A percentile compares a stretch with the other conserved stretches of the same genome.
phyloP scores from a whole-genome alignment of 2,888 invertebrate genomes.

The Drosophila pseudotakahashii region DNA sequence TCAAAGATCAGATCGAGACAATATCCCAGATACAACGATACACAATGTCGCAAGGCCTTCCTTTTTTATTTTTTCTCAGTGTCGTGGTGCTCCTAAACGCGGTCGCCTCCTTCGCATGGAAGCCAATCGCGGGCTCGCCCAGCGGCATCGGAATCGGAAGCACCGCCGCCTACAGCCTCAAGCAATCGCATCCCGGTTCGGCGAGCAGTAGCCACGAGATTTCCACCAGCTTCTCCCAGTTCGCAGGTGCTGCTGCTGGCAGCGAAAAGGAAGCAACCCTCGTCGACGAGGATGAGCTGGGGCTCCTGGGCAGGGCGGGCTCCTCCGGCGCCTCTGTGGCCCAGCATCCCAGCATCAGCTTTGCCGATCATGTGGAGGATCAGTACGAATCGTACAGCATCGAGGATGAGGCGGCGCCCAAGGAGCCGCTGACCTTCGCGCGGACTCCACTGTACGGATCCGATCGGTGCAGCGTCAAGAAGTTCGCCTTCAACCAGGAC shows the following conservation, averaged over 20 bases:
- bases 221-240: conserved; percentile 61
- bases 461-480: conserved; percentile 88
- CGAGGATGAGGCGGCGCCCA: conserved; percentile 44
- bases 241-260: neutral
- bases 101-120: conserved; percentile 52
- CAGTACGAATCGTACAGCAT: conserved; percentile 72
- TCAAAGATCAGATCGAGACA: neutral
- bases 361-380: conserved; percentile 57
- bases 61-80: conserved; percentile 2
- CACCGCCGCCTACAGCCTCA: conserved; percentile 73
- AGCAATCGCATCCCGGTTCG: conserved; percentile 82
- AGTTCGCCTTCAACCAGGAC: conserved; percentile 89
- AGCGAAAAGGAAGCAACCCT: neutral
- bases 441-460: conserved; percentile 52
- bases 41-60: neutral
- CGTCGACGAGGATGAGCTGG: conserved; percentile 46
- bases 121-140: conserved; percentile 53
- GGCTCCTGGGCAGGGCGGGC: conserved; percentile 39
- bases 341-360: conserved; percentile 44
- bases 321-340: too few species aligned
- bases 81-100: conserved; percentile 33
- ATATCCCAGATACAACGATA: too few species aligned
- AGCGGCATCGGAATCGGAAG: conserved; percentile 4
- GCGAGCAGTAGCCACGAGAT: conserved; percentile 69
- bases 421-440: conserved; percentile 49